Base-by-base conservation (phyloP, 2,888 invertebrate genomes). In the Aspidapion aeneum region DNA sequence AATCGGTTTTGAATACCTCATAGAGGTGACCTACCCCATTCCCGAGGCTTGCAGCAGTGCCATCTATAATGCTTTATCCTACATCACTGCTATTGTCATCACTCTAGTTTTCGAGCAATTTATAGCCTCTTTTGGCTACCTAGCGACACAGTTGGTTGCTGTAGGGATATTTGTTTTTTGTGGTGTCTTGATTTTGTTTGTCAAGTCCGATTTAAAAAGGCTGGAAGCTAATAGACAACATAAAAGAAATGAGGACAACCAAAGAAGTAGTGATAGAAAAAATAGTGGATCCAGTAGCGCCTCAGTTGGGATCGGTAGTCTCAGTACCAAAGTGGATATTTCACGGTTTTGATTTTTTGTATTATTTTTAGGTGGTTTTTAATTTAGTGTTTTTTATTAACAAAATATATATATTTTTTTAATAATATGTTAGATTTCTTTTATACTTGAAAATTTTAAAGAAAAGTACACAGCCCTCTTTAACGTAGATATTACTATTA, bases 21-120 rank as follows among this genome's bases (percentile, higher is more conserved):
- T 96, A 0, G 98, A 98, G 81, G 83, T 97, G 21, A 97, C 97
- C 0, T 97, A 94, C 76, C 98, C 98, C 0, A 93, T 95, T 75
- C 93, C 96, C 0, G 98, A 98, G 82, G 95, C 96, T 12, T 96
- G 96, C 0, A 92, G 96, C 0, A 92, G 96, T 2, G 97, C 97
- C 1, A 81, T 98, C 50, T 83, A 98, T 56, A 98, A 98, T 78
- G 95, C 94, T 9, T 89, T 87, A 3, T 72, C 72, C 60, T 74
- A 71, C 55, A 18, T 74, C 0, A 71, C 74, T 22, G 69, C 73
- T 1, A 72, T 76, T 57, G 61, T 74, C 2, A 65, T 66, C 5
- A 71, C 75, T 16, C 66, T 75, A 16, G 3, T 68, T 2, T 61
- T 73, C 51, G 72, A 74, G 58, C 65, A 21, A 5, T 60, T 75